These are phyloP conservation scores for Araneus ventricosus DNA, from an alignment of 1,140 invertebrate genomes.

Conservation along the genomic window DNA sequence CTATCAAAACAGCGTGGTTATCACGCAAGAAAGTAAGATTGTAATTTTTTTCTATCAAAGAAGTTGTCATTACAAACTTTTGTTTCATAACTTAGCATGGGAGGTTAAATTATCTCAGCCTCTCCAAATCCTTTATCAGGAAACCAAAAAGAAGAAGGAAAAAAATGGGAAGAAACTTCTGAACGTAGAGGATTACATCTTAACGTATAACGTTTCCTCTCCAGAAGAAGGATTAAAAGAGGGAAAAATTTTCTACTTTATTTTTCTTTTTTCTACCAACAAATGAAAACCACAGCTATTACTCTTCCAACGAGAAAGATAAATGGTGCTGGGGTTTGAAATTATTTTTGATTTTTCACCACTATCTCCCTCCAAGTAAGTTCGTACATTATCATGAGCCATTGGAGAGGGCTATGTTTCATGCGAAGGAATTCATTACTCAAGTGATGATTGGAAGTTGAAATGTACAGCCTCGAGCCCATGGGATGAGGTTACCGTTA, in stretches of 20 bases:
- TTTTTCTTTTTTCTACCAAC: background rate
- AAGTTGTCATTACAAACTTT: background rate
- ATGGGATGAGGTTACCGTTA: background rate
- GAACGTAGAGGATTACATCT: background rate
- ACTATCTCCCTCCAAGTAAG: background rate
- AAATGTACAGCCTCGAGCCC: background rate
- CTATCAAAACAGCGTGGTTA: background rate
- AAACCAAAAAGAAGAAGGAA: background rate
- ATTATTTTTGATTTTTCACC: slow-evolving; percentile 35
- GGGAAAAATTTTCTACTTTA: background rate
- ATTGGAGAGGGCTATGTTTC: slow-evolving; percentile 20
- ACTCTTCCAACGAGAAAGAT: slow-evolving; percentile 1
- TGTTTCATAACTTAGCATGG: slow-evolving; percentile 7
- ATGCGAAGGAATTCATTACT: background rate
- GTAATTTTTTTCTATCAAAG: background rate
- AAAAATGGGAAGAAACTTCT: background rate
- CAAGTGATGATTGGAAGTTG: background rate
- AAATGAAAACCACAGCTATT: slow-evolving; percentile 24
- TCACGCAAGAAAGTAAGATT: background rate
- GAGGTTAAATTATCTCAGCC: background rate
- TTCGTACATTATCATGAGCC: slow-evolving; percentile 18
- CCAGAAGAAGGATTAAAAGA: slow-evolving; percentile 14
- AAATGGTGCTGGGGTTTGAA: background rate
- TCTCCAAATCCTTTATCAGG: background rate
- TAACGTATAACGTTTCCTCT: background rate